Percentiles rank a stretch among this genome's conserved stretches.
phyloP scores from a whole-genome alignment of 2,113 vertebrate genomes.

The Centrocercus urophasianus region DNA sequence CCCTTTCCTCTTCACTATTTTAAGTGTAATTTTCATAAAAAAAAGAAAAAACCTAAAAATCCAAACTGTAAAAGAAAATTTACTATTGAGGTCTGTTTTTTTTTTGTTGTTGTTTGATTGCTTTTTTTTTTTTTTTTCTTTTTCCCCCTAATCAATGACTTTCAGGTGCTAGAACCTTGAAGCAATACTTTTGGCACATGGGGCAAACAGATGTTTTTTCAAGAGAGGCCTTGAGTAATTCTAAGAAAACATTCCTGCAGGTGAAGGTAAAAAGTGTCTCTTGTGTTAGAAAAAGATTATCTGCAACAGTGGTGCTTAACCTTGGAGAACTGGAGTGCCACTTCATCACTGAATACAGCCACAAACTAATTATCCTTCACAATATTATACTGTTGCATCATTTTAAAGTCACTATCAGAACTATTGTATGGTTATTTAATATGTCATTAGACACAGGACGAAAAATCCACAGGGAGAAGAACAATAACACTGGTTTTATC shows the following conservation, averaged over 20 bases:
- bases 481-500: not conserved
- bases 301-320: not conserved
- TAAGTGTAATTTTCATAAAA: not conserved
- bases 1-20: not conserved
- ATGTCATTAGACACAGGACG: not conserved
- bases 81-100: not conserved
- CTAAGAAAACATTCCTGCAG: not conserved
- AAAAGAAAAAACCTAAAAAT: not conserved
- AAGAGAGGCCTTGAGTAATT: slow-evolving; percentile 13
- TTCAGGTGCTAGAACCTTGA: not conserved
- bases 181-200: not conserved
- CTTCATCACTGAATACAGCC: slow-evolving; percentile 7
- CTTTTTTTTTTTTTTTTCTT: not conserved
- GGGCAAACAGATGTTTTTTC: slow-evolving; percentile 15
- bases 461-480: not conserved
- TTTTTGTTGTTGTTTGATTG: not conserved
- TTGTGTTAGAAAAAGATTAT: not conserved
- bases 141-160: not conserved
- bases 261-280: slow-evolving; percentile 10
- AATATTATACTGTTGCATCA: not conserved
- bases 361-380: slow-evolving; percentile 7
- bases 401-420: not conserved
- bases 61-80: not conserved
- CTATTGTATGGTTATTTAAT: not conserved
- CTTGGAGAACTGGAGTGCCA: not conserved